Evolutionary conservation across 2,888 invertebrate genomes (phyloP).

Genomic region (Scaptomyza caliginosa): DNA sequence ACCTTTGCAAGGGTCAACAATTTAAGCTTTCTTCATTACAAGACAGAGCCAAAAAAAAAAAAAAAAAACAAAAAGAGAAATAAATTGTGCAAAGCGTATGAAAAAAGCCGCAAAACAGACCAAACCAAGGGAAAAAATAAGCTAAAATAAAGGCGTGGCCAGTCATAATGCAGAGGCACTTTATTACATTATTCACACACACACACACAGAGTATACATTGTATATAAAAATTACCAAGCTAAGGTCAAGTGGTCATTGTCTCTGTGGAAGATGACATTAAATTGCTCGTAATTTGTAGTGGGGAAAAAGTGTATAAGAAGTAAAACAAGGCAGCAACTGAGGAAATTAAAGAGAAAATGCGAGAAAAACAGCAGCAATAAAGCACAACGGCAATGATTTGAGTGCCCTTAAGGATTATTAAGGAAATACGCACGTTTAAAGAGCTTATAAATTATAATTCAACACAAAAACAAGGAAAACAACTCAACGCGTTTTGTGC

Average conservation of each 20-base stretch:
- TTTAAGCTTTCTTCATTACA: constrained; percentile 19
- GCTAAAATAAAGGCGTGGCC: not conserved
- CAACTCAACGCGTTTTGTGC: constrained; percentile 11
- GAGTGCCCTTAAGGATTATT: constrained; percentile 29
- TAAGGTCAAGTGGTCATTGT: constrained; percentile 67
- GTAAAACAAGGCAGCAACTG: constrained; percentile 13
- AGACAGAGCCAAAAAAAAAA: constrained; percentile 26
- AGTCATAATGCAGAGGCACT: constrained; percentile 10
- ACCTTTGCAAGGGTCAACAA: constrained; percentile 35
- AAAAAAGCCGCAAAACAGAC: constrained; percentile 29
- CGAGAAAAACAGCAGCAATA: constrained; percentile 13
- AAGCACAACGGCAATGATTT: constrained; percentile 14
- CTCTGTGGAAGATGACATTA: constrained; percentile 45
- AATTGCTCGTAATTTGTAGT: constrained; percentile 55
- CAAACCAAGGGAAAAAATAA: not conserved
- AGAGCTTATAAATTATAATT: constrained; percentile 45
- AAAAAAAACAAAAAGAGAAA: constrained; percentile 57
- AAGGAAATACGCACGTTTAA: constrained; percentile 4
- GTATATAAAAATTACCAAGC: constrained; percentile 16
- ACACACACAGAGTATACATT: not conserved
- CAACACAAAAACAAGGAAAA: not conserved
- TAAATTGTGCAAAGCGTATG: constrained; percentile 34
- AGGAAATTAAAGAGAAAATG: constrained; percentile 33
- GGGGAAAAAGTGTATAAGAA: constrained; percentile 33
- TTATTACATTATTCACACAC: constrained; percentile 20